Conservation (phyloP, 2,888 invertebrate species). For the Drosophila macrospina region DNA sequence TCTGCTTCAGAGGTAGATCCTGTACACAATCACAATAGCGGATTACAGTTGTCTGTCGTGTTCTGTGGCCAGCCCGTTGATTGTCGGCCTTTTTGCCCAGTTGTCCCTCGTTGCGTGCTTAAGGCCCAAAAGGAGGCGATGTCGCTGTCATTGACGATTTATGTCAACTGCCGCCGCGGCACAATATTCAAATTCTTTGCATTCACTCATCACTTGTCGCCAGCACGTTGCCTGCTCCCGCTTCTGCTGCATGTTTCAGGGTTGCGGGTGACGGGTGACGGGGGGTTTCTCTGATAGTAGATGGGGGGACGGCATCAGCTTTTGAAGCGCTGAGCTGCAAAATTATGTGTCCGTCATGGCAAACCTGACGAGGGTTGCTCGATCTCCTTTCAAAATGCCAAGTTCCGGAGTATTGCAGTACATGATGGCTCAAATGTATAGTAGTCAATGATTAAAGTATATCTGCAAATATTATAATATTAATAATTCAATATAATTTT, state of each 20-base stretch:
- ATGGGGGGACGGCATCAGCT: slow-evolving; percentile 43
- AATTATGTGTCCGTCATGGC: slow-evolving; percentile 63
- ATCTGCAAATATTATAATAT: too few relatives aligned
- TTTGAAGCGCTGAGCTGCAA: slow-evolving; percentile 58
- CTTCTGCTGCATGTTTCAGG: slow-evolving; percentile 21
- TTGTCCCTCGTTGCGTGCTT: slow-evolving; percentile 61
- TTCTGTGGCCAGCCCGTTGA: slow-evolving; percentile 63
- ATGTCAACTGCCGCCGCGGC: slow-evolving; percentile 82
- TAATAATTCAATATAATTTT: too few relatives aligned
- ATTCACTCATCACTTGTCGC: slow-evolving; percentile 82
- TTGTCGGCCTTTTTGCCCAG: slow-evolving; percentile 58
- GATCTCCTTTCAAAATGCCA: not conserved
- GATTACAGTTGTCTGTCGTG: slow-evolving; percentile 81
- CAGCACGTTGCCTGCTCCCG: slow-evolving; percentile 34
- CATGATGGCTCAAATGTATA: not conserved
- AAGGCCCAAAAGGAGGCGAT: slow-evolving; percentile 79
- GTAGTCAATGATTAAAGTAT: too few relatives aligned
- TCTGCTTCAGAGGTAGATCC: slow-evolving; percentile 21
- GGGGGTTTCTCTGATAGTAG: slow-evolving; percentile 25
- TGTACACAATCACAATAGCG: slow-evolving; percentile 68
- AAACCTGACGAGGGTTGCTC: slow-evolving; percentile 62
- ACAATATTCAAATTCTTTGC: slow-evolving; percentile 84
- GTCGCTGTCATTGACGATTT: slow-evolving; percentile 84
- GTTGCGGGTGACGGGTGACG: slow-evolving; percentile 1
- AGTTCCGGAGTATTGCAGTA: not conserved